Conservation (phyloP, 2,113 vertebrate species). For the Silurus glanis region DNA sequence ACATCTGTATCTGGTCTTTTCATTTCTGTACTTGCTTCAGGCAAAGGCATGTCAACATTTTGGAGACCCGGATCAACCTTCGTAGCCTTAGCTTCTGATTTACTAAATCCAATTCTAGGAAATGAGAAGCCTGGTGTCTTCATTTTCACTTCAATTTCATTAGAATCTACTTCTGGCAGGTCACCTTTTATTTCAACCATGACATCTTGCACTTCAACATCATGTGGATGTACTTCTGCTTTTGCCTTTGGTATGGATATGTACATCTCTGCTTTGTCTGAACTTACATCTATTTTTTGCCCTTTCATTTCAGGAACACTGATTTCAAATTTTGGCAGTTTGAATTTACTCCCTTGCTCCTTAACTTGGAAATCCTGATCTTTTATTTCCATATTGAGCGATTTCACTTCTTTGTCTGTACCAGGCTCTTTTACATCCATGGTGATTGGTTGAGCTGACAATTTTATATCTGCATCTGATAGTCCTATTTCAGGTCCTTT, state of each 20-base stretch:
- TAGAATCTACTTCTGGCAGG: conserved; percentile 36
- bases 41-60: conserved; percentile 29
- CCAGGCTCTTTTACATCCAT: conserved; percentile 12
- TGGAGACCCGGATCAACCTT: conserved; percentile 46
- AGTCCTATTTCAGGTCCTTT: conserved; percentile 3
- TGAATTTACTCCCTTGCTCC: conserved; percentile 42
- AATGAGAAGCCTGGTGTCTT: conserved; percentile 22
- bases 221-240: conserved; percentile 24
- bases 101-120: conserved; percentile 33
- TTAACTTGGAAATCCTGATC: conserved; percentile 14
- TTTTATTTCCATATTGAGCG: conserved; percentile 21
- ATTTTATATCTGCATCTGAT: neutral
- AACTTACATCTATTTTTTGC: conserved; percentile 37
- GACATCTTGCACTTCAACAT: neutral
- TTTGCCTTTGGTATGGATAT: conserved; percentile 31
- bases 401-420: conserved; percentile 14
- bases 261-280: conserved; percentile 32
- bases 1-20: neutral
- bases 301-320: conserved; percentile 17
- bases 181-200: conserved; percentile 23
- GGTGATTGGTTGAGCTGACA: neutral
- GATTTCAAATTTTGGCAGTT: conserved; percentile 57
- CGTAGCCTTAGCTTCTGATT: conserved; percentile 46
- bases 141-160: conserved; percentile 41
- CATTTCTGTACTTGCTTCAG: conserved; percentile 15